A percentile compares a stretch with the other conserved stretches of the same genome.
Conservation (phyloP, 2,797 vertebrate genomes). For the Triplophysa bombifrons region DNA sequence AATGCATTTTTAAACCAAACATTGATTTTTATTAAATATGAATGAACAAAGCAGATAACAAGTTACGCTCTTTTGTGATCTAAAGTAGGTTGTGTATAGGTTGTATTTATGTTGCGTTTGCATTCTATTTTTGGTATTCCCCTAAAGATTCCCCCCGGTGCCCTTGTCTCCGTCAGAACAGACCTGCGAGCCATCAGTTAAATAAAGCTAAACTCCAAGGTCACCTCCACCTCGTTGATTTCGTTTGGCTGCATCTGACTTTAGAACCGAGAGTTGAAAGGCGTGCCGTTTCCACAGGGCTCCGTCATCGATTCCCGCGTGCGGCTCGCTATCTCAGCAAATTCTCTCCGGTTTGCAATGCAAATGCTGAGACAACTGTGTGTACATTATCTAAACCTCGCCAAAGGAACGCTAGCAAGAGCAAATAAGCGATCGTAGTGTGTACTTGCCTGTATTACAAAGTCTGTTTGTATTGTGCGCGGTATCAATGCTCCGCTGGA, state of each 20-base stretch:
- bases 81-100: background rate
- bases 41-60: no score
- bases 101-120: background rate
- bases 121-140: background rate
- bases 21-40: no score
- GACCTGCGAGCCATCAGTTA: background rate
- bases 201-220: background rate
- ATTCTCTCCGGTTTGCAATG: constrained; percentile 39
- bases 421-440: constrained; percentile 30
- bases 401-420: constrained; percentile 1
- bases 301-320: constrained; percentile 19
- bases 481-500: constrained; percentile 34
- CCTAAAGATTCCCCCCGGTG: background rate
- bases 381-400: constrained; percentile 14
- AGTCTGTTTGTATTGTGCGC: constrained; percentile 42
- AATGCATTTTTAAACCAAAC: background rate
- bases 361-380: constrained; percentile 37
- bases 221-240: background rate
- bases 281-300: constrained; percentile 2
- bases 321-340: constrained; percentile 31
- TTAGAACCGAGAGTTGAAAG: background rate
- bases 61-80: background rate
- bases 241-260: background rate
- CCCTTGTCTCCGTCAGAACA: background rate
- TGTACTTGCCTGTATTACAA: constrained; percentile 35